Percentiles rank a stretch among this genome's conserved stretches.
phyloP scores from a whole-genome alignment of 2,888 invertebrate species.

The Eupithecia vulgata region DNA sequence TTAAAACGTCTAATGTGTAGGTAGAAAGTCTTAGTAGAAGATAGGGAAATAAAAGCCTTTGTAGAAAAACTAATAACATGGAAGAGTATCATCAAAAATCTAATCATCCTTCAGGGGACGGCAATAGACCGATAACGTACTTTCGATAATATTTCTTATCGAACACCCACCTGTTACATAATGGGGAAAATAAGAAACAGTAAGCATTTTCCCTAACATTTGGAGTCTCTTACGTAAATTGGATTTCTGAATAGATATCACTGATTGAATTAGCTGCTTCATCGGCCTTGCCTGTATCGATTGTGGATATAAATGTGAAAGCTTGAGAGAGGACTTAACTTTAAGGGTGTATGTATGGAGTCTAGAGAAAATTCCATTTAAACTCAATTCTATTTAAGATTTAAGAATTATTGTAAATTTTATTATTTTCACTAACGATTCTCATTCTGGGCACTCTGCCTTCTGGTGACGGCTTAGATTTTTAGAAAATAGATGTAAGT shows the following conservation, averaged over 20 bases:
- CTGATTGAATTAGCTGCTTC: constrained; percentile 77
- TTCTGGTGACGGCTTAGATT: no score
- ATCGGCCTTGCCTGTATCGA: constrained; percentile 56
- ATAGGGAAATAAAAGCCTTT: background rate
- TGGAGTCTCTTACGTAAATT: constrained; percentile 73
- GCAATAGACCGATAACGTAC: constrained; percentile 16
- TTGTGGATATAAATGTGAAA: constrained; percentile 32
- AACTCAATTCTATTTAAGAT: no score
- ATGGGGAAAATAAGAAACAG: constrained; percentile 40
- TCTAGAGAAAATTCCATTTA: background rate
- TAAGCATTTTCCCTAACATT: constrained; percentile 46
- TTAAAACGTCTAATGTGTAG: background rate
- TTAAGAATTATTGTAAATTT: no score
- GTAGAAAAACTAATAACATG: background rate
- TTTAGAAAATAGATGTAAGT: no score
- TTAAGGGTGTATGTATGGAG: background rate
- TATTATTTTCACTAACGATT: no score
- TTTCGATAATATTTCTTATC: constrained; percentile 36
- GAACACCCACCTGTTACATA: constrained; percentile 45
- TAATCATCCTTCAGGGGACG: constrained; percentile 6
- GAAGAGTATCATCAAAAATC: background rate
- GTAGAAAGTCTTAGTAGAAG: background rate
- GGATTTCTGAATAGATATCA: constrained; percentile 75
- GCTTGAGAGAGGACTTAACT: constrained; percentile 10
- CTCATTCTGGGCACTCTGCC: no score